Evolutionary conservation across 2,113 vertebrate species (phyloP), one percentile per base, ranked within the genome.

Genomic region (Alouatta palliata): DNA sequence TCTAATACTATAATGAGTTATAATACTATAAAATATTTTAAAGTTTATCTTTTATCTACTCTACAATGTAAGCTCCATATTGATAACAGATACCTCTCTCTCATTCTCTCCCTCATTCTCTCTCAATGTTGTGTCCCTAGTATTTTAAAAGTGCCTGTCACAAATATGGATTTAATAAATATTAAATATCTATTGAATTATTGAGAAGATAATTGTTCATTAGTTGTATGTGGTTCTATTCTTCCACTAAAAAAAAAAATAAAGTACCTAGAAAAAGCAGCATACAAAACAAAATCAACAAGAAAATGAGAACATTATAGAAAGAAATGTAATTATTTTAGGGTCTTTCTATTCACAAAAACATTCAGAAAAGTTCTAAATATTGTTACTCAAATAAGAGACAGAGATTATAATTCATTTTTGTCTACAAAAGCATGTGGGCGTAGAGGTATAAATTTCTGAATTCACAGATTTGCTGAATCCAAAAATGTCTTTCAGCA

Each of bases 391-490:
- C 19, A 84, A 61, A 32, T 43, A 66, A n/a, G 20, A 84, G 35
- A 19, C 43, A 87, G 32, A 85, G 71, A 76, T 90, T 75, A 56
- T 6, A 77, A 96, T 81, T 68, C 2, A 71, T 32, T 94, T 37
- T 52, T 97, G 61, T 19, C 21, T 21, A 35, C 17, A 79, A 92
- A 88, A 32, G 7, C 91, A 32, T 73, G 0, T 4, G 21, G 13
- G 5, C 6, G 0, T 82, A 37, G 6, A 20, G 8, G n/a, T 95
- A 37, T 89, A 54, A 95, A 89, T 71, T 66, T 86, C 79, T 73
- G 47, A 94, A 97, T 93, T 96, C 8, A 86, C n/a, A 90, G 43
- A 96, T 85, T 88, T 95, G 20, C n/a, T 66, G 17, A 97, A 80
- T 82, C 79, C 47, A 75, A 14, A 92, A 97, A 40, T 70, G 68